These are phyloP conservation scores for Stomorhina lunata DNA, from an alignment of 2,888 invertebrate species.

Conservation along the genomic window DNA sequence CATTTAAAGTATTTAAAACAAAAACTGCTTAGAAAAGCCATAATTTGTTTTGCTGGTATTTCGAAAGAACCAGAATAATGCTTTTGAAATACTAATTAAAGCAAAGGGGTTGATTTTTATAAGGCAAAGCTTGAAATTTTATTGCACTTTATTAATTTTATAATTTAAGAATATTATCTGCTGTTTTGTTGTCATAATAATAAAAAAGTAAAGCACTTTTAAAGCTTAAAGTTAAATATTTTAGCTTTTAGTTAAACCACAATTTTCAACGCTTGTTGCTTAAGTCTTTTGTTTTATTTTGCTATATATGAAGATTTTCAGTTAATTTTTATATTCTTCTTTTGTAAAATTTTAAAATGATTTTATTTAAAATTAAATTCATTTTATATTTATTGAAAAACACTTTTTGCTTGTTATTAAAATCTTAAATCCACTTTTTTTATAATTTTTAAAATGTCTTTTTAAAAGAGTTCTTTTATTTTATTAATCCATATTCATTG, in stretches of 20 bases:
- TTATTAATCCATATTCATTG: conserved; percentile 11
- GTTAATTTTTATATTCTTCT: not conserved
- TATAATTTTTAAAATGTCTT: not conserved
- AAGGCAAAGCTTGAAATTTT: too few relatives aligned
- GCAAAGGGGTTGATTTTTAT: too few relatives aligned
- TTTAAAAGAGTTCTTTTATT: not conserved
- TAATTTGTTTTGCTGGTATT: too few relatives aligned
- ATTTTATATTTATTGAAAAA: not conserved
- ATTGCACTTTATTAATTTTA: too few relatives aligned
- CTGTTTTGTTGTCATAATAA: too few relatives aligned
- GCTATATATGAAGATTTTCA: too few relatives aligned
- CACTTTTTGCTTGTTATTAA: not conserved
- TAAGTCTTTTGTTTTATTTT: conserved; percentile 59
- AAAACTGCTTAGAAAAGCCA: too few relatives aligned
- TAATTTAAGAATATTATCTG: too few relatives aligned
- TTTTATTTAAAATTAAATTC: not conserved
- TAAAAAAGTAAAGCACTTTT: not conserved
- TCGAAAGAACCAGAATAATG: too few relatives aligned
- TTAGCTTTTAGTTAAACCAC: not conserved
- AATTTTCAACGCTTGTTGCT: conserved; percentile 14
- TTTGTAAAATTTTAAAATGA: not conserved
- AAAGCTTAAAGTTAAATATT: conserved; percentile 1
- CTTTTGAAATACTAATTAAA: too few relatives aligned
- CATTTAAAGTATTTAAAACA: too few relatives aligned
- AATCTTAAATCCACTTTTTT: not conserved